A percentile compares a stretch with the other conserved stretches of the same genome.
phyloP scores from a whole-genome alignment of 2,113 vertebrate genomes.

The Passer montanus region DNA sequence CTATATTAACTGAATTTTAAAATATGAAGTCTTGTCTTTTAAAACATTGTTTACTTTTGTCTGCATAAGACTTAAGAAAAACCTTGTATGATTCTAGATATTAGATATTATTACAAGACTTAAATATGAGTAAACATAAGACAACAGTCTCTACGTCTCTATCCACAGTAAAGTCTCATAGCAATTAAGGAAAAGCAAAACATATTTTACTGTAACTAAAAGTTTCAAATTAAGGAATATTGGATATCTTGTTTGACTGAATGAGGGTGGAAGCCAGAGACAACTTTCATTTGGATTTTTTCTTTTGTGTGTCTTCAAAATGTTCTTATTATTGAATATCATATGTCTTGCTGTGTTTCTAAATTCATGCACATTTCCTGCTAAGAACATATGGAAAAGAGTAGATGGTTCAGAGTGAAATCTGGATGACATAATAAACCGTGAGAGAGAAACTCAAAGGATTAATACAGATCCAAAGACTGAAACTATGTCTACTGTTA shows the following conservation, averaged over 20 bases:
- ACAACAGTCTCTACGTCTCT: not conserved
- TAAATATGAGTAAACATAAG: not conserved
- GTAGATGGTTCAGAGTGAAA: slow-evolving; percentile 64
- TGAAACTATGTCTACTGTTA: slow-evolving; percentile 52
- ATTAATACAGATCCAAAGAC: slow-evolving; percentile 55
- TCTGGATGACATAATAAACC: slow-evolving; percentile 68
- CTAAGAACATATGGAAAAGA: slow-evolving; percentile 74
- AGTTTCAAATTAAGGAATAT: slow-evolving; percentile 8
- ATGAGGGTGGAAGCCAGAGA: slow-evolving; percentile 41
- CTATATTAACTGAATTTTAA: not conserved
- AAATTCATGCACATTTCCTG: slow-evolving; percentile 67
- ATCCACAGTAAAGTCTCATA: not conserved
- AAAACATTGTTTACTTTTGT: not conserved
- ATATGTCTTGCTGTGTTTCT: slow-evolving; percentile 67
- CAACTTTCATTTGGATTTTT: slow-evolving; percentile 45
- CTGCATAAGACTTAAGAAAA: not conserved
- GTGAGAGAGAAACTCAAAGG: slow-evolving; percentile 58
- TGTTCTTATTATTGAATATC: slow-evolving; percentile 67
- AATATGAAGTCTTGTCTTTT: not conserved
- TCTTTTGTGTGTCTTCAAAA: slow-evolving; percentile 60
- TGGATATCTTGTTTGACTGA: slow-evolving; percentile 14
- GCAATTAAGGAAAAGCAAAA: not conserved
- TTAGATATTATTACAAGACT: not conserved
- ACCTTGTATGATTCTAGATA: not conserved
- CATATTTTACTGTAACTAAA: not conserved